Base-by-base conservation (phyloP, 2,888 invertebrate species). In the Macaria liturata region DNA sequence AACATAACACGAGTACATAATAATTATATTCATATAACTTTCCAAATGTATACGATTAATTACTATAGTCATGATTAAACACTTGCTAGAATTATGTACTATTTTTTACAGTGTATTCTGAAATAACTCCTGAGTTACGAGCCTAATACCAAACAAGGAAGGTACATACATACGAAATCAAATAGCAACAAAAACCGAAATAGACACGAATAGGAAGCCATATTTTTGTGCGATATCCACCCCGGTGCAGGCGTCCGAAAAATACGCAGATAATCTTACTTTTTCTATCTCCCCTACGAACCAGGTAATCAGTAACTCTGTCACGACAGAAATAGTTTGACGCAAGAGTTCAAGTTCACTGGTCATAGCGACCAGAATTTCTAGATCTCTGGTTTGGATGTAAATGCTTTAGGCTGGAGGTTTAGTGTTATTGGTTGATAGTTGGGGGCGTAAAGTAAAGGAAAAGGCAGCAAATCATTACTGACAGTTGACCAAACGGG, bases 401-500 rank as follows among this genome's bases (percentile, higher is more conserved):
- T 39, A 20, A 30, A 9, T 37, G 9, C 45, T 37, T 59, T 30
- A 47, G 50, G 32, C 44, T 44, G 3, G 64, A 82, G 61, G 81
- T 78, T 59, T 44, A 4, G 1, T 20, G 66, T 68, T 55, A 57
- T 48, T 82, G 80, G 87, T 56, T 48, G 57, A 58, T 71, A 68
- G 20, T 72, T 71, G 90, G 83, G 88, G 91, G 91, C 87, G 91
- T 83, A 78, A 37, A 65, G 78, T 67, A 70, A 73, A 84, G 86
- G 86, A 84, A 83, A 84, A 75, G 78, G 83, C 82, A 87, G 91
- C 91, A 91, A 91, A 91, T 91, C 91, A 91, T 91, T 91, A 88
- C 89, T 91, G 91, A 91, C 91, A 91, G 91, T 90, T 91, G 91
- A 91, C 91, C 91, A 91, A 82, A 85, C 83, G 86, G 91, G 90